Conservation (phyloP, 2,888 invertebrate genomes). For the Prostheceraeus crozeri region DNA sequence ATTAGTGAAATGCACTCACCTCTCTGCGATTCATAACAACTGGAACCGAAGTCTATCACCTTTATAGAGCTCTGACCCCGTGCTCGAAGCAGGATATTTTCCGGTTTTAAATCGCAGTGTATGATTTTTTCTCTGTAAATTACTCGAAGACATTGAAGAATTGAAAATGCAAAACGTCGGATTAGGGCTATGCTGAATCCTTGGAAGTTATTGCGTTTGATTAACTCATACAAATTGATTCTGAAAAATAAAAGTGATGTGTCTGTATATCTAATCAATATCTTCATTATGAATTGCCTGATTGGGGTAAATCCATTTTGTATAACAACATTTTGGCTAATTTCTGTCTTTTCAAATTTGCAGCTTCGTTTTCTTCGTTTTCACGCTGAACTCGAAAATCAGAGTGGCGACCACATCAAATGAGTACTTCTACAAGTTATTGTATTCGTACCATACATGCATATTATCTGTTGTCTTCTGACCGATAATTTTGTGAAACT, state of each 20-base stretch:
- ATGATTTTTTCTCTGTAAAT: constrained; percentile 37
- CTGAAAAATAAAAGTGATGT: constrained; percentile 59
- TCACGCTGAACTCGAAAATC: too few species aligned
- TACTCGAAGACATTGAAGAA: constrained; percentile 83
- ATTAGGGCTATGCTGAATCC: constrained; percentile 87
- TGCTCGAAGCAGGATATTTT: constrained; percentile 37
- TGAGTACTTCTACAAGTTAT: too few species aligned
- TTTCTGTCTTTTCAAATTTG: too few species aligned
- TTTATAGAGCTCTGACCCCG: constrained; percentile 36
- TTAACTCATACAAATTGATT: constrained; percentile 87
- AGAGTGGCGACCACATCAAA: too few species aligned
- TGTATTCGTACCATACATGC: too few species aligned
- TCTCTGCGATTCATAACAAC: constrained; percentile 34
- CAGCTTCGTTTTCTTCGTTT: too few species aligned
- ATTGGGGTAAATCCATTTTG: too few species aligned
- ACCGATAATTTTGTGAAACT: too few species aligned
- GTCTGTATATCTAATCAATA: too few species aligned
- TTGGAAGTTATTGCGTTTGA: constrained; percentile 92
- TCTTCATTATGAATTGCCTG: too few species aligned
- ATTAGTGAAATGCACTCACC: constrained; percentile 7
- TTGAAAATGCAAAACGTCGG: constrained; percentile 84
- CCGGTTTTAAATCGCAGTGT: constrained; percentile 42
- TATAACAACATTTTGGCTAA: too few species aligned
- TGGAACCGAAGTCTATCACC: constrained; percentile 40
- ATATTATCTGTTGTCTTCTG: too few species aligned